Conservation (phyloP, 1,140 invertebrate species). For the Papilio polyxenes region DNA sequence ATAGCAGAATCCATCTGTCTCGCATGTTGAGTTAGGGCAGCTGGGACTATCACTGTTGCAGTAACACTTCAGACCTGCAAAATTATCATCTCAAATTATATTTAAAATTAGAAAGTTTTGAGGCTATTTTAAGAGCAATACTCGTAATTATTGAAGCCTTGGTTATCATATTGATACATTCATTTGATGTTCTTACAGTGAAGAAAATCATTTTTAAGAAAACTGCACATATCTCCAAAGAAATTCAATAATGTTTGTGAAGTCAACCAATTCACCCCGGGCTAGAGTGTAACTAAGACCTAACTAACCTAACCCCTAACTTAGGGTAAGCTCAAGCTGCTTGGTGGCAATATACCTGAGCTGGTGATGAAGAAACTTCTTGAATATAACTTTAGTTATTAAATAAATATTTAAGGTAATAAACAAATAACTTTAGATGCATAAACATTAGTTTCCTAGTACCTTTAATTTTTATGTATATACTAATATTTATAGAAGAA, state of each 20-base stretch:
- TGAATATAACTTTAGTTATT: not conserved
- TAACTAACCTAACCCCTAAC: too few relatives aligned
- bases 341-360: too few relatives aligned
- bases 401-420: not conserved
- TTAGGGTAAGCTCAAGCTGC: too few relatives aligned
- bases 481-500: too few relatives aligned
- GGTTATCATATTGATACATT: not conserved
- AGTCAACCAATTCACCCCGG: too few relatives aligned
- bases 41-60: slow-evolving; percentile 66
- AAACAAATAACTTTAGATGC: not conserved
- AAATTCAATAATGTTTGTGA: too few relatives aligned
- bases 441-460: not conserved
- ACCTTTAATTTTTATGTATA: not conserved
- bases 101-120: not conserved
- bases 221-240: too few relatives aligned
- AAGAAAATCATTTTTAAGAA: too few relatives aligned
- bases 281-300: too few relatives aligned
- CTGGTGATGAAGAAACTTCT: too few relatives aligned
- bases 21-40: slow-evolving; percentile 90
- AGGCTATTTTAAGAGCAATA: not conserved
- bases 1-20: slow-evolving; percentile 93
- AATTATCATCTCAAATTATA: slow-evolving; percentile 19
- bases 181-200: not conserved
- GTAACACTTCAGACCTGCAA: slow-evolving; percentile 72
- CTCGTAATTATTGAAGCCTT: not conserved